These are phyloP conservation scores for Tupaia chinensis DNA, from an alignment of 2,113 vertebrate species.

Conservation along the genomic window DNA sequence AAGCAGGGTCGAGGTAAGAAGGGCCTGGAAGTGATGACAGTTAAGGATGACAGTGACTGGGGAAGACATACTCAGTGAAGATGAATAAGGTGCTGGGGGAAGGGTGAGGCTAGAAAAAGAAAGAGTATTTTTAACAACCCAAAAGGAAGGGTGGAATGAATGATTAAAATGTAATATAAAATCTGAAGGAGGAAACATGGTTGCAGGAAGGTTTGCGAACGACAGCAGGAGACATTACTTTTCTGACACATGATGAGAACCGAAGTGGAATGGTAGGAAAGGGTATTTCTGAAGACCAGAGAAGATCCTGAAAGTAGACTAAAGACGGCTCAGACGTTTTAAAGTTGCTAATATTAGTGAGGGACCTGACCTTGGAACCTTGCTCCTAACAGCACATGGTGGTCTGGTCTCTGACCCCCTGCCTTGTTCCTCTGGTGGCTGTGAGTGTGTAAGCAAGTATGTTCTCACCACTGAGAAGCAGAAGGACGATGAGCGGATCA, in stretches of 20 bases:
- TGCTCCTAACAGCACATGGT: neutral
- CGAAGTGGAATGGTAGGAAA: neutral
- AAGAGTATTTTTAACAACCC: constrained; percentile 33
- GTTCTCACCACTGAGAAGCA: neutral
- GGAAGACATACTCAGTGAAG: constrained; percentile 60
- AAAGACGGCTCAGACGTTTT: neutral
- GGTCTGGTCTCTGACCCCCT: too few relatives aligned
- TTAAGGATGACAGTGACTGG: constrained; percentile 75
- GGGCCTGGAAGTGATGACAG: constrained; percentile 31
- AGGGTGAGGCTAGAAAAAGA: constrained; percentile 72
- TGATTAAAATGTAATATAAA: constrained; percentile 47
- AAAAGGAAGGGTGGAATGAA: constrained; percentile 1
- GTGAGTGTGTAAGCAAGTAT: neutral
- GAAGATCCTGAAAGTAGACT: neutral
- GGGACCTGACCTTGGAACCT: neutral
- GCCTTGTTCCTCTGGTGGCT: neutral
- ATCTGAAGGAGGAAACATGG: neutral
- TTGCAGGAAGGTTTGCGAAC: neutral
- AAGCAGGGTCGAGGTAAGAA: constrained; percentile 68
- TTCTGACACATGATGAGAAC: neutral
- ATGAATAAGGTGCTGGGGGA: constrained; percentile 67
- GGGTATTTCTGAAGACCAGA: constrained; percentile 18
- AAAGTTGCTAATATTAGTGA: neutral
- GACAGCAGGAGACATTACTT: constrained; percentile 8
- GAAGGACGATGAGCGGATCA: neutral